Evolutionary conservation across 2,797 vertebrate genomes (phyloP), one percentile per base, ranked within the genome.

Genomic region (Sebastolobus altivelis): DNA sequence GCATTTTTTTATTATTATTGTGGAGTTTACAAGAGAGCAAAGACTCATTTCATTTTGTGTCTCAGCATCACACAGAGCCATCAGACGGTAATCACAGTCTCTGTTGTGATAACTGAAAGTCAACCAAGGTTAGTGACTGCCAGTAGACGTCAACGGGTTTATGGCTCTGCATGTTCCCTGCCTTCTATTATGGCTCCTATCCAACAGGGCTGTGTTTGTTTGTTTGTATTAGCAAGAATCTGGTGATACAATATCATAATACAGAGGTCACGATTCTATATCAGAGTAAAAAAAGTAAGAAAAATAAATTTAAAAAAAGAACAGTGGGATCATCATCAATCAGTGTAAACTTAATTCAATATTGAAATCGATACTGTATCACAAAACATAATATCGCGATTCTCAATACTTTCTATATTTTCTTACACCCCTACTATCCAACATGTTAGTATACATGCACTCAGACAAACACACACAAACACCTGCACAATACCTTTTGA

Each of bases 101-200:
- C 67, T 83, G 79, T 77, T 65, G 63, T 72, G 65, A 80, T 75
- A 77, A 73, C 49, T 52, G 49, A 52, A 52, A 52, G 49, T 87
- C 80, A 80, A 40, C 79, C 85, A 91, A 90, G 87, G 88, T 93
- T 77, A 90, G 75, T 66, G 62, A 87, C 33, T 37, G 74, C 74
- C 72, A 20, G 72, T 40, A 65, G 77, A 90, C 58, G 72, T 79
- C 74, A 40, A 65, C 43, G 58, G 74, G 72, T 80, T 84, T 84
- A 87, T 59, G 69, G 75, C 81, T 69, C 61, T 70, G 31, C 12
- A 46, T 86, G 63, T 71, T 27, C 77, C 12, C 59, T 37, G 55
- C 63, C 43, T 54, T 63, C 33, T 35, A 71, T 76, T 75, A 84
- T 83, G 81, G 80, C 84, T 61, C 76, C 77, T 46, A 46, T 46